Conservation (phyloP, 2,113 vertebrate genomes). For the Piprites chloris region DNA sequence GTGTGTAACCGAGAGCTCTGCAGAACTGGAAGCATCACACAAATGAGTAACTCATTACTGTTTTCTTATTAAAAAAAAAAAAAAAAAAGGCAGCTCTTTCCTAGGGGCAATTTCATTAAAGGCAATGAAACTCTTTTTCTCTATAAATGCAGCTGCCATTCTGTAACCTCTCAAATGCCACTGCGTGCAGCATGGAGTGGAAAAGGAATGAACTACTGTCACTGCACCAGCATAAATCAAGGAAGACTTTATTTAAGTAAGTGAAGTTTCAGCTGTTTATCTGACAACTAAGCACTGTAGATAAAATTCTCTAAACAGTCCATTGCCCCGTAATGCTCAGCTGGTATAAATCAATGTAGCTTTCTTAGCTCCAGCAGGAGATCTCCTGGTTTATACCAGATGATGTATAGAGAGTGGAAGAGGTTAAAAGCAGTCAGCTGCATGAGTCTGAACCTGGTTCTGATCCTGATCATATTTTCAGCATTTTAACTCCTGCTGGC, state of each 20-base stretch:
- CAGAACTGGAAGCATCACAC: not conserved
- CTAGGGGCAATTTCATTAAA: not conserved
- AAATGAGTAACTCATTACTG: not conserved
- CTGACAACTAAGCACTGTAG: not conserved
- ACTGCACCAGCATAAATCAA: not conserved
- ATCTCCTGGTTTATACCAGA: not conserved
- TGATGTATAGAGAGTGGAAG: not conserved
- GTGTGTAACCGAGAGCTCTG: not conserved
- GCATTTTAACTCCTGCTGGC: not conserved
- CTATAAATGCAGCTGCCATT: not conserved
- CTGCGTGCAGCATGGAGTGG: not conserved
- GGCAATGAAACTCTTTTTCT: not conserved
- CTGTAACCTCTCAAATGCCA: not conserved
- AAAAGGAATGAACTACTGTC: not conserved
- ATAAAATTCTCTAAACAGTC: not conserved
- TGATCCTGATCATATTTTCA: not conserved
- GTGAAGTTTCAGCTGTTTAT: slow-evolving; percentile 7
- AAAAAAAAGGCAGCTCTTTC: not conserved
- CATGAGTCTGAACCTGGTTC: not conserved
- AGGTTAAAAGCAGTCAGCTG: not conserved
- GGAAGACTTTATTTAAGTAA: not conserved
- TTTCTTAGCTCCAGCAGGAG: not conserved
- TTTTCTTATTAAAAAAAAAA: not conserved
- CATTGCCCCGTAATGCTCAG: not conserved
- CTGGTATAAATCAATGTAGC: not conserved